Percentiles rank a stretch among this genome's conserved stretches.
Evolutionary conservation across 2,888 invertebrate genomes (phyloP).

Genomic region (Alcis repandata): DNA sequence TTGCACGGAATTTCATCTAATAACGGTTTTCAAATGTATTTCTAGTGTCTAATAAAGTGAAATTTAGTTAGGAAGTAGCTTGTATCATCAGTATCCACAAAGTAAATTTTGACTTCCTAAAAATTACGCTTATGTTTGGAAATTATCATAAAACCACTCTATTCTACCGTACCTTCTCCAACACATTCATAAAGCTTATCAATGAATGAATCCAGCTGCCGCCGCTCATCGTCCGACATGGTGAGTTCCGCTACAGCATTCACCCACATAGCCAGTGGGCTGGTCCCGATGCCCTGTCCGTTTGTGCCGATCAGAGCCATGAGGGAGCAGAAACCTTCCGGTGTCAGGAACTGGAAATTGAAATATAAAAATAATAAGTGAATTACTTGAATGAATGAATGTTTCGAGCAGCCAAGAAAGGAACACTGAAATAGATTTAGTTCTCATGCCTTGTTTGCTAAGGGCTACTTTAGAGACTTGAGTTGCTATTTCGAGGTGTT

Average conservation of each 20-base stretch:
- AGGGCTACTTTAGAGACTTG: too few species aligned
- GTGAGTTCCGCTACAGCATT: conserved; percentile 90
- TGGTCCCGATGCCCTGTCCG: conserved; percentile 97
- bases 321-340: conserved; percentile 92
- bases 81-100: too few species aligned
- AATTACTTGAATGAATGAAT: too few species aligned
- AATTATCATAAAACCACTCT: not conserved
- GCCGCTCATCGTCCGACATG: conserved; percentile 89
- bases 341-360: conserved; percentile 88
- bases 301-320: conserved; percentile 94
- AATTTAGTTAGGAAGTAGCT: too few species aligned
- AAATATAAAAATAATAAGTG: too few species aligned
- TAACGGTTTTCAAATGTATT: too few species aligned
- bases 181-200: conserved; percentile 94
- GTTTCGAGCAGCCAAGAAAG: too few species aligned
- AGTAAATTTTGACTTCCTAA: not conserved
- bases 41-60: too few species aligned
- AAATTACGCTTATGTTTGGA: not conserved
- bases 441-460: too few species aligned
- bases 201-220: conserved; percentile 91
- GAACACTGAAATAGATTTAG: too few species aligned
- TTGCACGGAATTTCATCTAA: not conserved
- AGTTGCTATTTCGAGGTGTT: too few species aligned
- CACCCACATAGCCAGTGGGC: conserved; percentile 95
- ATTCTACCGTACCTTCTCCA: conserved; percentile 88